These are phyloP conservation scores for Epizoanthus rinbou DNA, from an alignment of 92 coral and sea anemone species.

Conservation along the genomic window DNA sequence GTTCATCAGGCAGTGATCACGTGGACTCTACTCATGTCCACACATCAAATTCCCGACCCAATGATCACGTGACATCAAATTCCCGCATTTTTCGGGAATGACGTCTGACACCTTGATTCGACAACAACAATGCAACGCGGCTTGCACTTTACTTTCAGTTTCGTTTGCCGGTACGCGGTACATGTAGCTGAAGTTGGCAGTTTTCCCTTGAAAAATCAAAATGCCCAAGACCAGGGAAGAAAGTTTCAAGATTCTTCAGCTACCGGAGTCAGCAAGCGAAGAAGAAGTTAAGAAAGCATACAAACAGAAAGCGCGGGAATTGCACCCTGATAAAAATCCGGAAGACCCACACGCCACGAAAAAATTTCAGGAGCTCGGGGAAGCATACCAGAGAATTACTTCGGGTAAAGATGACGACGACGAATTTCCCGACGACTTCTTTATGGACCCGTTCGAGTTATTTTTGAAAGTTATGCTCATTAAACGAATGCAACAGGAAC, in stretches of 20 bases:
- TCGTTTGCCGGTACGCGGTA: neutral
- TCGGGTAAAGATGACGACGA: slow-evolving; percentile 43
- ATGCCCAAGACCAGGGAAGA: slow-evolving; percentile 73
- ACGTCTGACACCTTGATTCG: too few species aligned
- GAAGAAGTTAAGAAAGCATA: slow-evolving; percentile 74
- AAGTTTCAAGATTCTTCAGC: slow-evolving; percentile 67
- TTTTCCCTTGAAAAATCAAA: neutral
- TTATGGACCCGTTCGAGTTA: slow-evolving; percentile 48
- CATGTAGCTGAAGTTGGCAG: neutral
- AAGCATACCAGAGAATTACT: slow-evolving; percentile 65
- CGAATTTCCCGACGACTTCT: slow-evolving; percentile 47
- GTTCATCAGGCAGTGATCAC: too few species aligned
- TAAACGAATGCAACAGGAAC: slow-evolving; percentile 45
- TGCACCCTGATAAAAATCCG: slow-evolving; percentile 83
- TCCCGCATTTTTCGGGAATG: too few species aligned
- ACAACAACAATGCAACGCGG: slow-evolving; percentile 31
- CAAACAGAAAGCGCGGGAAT: slow-evolving; percentile 75
- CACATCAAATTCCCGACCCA: too few species aligned
- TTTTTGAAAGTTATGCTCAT: slow-evolving; percentile 57
- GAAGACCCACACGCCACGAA: slow-evolving; percentile 61
- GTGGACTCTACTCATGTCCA: too few species aligned
- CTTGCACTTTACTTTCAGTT: neutral
- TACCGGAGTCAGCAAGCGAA: slow-evolving; percentile 64
- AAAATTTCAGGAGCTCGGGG: slow-evolving; percentile 71
- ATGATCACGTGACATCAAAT: too few species aligned